Evolutionary conservation across 2,888 invertebrate species (phyloP).

Genomic region (Clepsis dumicolana): DNA sequence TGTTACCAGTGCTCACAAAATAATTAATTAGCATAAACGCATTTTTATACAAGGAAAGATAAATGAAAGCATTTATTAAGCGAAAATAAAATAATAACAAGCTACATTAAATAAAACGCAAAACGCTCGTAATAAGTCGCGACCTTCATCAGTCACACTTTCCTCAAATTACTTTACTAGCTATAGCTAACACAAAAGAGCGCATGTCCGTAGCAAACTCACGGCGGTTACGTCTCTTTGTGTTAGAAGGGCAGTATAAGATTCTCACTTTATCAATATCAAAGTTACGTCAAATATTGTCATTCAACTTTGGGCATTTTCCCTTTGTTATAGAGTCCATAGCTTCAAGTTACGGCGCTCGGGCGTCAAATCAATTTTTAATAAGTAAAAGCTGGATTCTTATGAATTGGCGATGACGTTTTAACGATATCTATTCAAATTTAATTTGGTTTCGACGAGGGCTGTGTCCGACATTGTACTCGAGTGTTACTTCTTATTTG

Average conservation of each 20-base stretch:
- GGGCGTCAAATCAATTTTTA: constrained; percentile 38
- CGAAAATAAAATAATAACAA: too few relatives aligned
- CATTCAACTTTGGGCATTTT: constrained; percentile 12
- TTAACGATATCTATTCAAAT: constrained; percentile 2
- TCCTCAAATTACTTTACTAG: constrained; percentile 27
- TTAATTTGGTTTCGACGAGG: not conserved
- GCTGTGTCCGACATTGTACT: constrained; percentile 5
- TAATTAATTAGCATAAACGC: too few relatives aligned
- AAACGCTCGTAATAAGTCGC: constrained; percentile 21
- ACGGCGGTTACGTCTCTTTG: too few relatives aligned
- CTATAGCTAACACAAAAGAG: too few relatives aligned
- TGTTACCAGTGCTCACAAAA: too few relatives aligned
- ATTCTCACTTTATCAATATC: constrained; percentile 13
- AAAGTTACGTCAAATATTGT: constrained; percentile 15
- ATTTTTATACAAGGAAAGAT: too few relatives aligned
- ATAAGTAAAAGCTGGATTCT: constrained; percentile 22
- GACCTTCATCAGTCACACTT: constrained; percentile 36
- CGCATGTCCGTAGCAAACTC: too few relatives aligned
- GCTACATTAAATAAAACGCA: constrained; percentile 14
- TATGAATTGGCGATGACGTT: constrained; percentile 25
- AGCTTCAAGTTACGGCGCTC: not conserved
- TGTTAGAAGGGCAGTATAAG: too few relatives aligned
- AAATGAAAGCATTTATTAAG: too few relatives aligned
- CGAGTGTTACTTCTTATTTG: constrained; percentile 1
- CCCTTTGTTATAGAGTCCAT: constrained; percentile 11